These are phyloP conservation scores for Zophobas morio DNA, from an alignment of 1,140 invertebrate genomes.

Conservation along the genomic window DNA sequence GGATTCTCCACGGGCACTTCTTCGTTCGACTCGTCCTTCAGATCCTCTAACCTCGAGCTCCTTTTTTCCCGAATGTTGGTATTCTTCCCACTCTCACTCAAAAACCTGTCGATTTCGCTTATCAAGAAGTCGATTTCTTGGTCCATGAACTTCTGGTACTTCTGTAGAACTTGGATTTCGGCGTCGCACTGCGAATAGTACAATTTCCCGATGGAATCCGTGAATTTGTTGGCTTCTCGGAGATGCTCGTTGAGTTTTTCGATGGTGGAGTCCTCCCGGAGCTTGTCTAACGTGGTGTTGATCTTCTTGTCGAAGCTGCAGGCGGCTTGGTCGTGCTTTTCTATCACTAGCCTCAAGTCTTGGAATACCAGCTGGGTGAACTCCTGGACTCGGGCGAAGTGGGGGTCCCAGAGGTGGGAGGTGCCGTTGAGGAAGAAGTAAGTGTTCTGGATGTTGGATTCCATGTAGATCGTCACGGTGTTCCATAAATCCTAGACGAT, in stretches of 20 bases:
- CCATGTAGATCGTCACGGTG: constrained; percentile 8
- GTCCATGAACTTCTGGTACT: constrained; percentile 49
- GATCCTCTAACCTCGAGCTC: neutral
- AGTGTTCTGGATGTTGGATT: constrained; percentile 46
- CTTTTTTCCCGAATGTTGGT: constrained; percentile 44
- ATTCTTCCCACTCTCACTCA: constrained; percentile 51
- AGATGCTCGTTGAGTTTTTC: constrained; percentile 48
- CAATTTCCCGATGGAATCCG: constrained; percentile 47
- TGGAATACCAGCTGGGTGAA: constrained; percentile 42
- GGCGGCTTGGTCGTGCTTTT: constrained; percentile 28
- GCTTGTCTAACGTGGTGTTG: constrained; percentile 51
- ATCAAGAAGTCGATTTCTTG: constrained; percentile 50
- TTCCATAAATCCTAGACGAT: constrained; percentile 18
- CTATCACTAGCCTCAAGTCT: constrained; percentile 51
- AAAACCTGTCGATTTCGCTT: constrained; percentile 53
- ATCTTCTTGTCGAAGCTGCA: constrained; percentile 48
- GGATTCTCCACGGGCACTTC: constrained; percentile 2
- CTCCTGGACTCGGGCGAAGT: constrained; percentile 52
- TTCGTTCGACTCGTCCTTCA: neutral
- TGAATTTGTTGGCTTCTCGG: constrained; percentile 35
- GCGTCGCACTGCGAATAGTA: constrained; percentile 48
- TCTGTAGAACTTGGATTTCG: constrained; percentile 48
- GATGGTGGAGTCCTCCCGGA: constrained; percentile 48
- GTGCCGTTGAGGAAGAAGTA: constrained; percentile 46
- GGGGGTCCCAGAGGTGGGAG: constrained; percentile 49